Conservation (phyloP, 2,888 invertebrate species). For the Hermaeophaga mercurialis region DNA sequence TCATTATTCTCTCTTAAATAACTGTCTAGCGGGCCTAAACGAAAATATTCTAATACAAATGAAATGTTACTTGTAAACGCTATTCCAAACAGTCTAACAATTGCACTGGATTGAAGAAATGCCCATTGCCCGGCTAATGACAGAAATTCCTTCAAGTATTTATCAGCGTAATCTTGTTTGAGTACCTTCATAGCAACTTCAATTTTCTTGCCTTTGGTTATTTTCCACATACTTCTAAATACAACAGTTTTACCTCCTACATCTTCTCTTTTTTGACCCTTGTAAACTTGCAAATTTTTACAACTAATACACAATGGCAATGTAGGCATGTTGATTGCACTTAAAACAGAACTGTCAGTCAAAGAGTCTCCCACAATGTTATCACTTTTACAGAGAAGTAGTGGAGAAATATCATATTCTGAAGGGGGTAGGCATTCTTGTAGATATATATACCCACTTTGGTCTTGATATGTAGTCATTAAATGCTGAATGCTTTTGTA, state of each 20-base stretch:
- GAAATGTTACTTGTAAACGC: slow-evolving; percentile 78
- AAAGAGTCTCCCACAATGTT: slow-evolving; percentile 62
- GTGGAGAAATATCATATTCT: slow-evolving; percentile 79
- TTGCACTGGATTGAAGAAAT: slow-evolving; percentile 74
- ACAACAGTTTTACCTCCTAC: slow-evolving; percentile 69
- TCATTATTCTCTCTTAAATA: slow-evolving; percentile 64
- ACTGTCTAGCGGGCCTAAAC: slow-evolving; percentile 76
- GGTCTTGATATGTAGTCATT: slow-evolving; percentile 66
- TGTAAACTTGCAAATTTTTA: slow-evolving; percentile 71
- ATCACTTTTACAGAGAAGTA: slow-evolving; percentile 69
- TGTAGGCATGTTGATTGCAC: slow-evolving; percentile 52
- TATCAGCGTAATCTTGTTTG: slow-evolving; percentile 67
- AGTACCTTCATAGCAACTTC: slow-evolving; percentile 81
- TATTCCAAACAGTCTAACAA: slow-evolving; percentile 79
- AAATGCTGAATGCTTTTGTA: slow-evolving; percentile 69
- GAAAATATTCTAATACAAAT: slow-evolving; percentile 80
- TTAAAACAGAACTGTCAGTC: slow-evolving; percentile 58
- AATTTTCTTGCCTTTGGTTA: slow-evolving; percentile 75
- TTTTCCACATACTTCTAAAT: slow-evolving; percentile 78
- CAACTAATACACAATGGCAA: slow-evolving; percentile 71
- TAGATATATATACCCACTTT: slow-evolving; percentile 66
- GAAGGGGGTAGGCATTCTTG: slow-evolving; percentile 83
- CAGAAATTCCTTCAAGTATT: slow-evolving; percentile 74
- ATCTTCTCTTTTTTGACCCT: slow-evolving; percentile 67
- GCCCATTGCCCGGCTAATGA: slow-evolving; percentile 80